Evolutionary conservation across 2,797 vertebrate species (phyloP).

Genomic region (Oreonectes daqikongensis): DNA sequence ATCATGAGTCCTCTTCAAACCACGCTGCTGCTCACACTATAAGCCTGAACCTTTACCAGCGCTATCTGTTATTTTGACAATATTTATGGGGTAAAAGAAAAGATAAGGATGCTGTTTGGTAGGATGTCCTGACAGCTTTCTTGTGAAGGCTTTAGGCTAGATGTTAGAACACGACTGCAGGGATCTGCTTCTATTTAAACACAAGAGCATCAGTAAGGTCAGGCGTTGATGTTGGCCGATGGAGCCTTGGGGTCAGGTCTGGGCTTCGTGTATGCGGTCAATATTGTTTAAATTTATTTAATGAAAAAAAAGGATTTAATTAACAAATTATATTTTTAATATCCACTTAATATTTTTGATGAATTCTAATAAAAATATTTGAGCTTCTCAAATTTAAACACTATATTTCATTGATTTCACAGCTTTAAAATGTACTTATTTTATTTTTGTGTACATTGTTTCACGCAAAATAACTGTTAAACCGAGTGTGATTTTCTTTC

Average conservation of each 20-base stretch:
- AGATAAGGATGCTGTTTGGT: neutral
- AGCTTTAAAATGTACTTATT: too few relatives aligned
- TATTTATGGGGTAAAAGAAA: constrained; percentile 24
- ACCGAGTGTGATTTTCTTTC: too few relatives aligned
- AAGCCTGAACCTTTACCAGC: constrained; percentile 47
- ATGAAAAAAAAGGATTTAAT: too few relatives aligned
- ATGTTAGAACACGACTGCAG: neutral
- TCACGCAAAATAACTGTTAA: too few relatives aligned
- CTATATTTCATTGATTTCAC: too few relatives aligned
- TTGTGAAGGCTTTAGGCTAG: neutral
- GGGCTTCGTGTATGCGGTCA: neutral
- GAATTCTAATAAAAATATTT: too few relatives aligned
- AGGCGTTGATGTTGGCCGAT: neutral
- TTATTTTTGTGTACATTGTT: too few relatives aligned
- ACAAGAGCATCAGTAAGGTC: neutral
- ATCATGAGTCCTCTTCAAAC: constrained; percentile 50
- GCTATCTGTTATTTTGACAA: constrained; percentile 35
- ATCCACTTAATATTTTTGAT: too few relatives aligned
- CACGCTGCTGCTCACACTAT: constrained; percentile 56
- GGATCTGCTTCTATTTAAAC: neutral
- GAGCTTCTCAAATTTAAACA: too few relatives aligned
- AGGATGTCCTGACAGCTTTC: neutral
- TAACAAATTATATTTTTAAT: too few relatives aligned
- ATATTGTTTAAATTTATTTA: too few relatives aligned
- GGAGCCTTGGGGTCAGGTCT: neutral